These are phyloP conservation scores for Lacanobia oleracea DNA, from an alignment of 2,888 invertebrate genomes.

Conservation along the genomic window DNA sequence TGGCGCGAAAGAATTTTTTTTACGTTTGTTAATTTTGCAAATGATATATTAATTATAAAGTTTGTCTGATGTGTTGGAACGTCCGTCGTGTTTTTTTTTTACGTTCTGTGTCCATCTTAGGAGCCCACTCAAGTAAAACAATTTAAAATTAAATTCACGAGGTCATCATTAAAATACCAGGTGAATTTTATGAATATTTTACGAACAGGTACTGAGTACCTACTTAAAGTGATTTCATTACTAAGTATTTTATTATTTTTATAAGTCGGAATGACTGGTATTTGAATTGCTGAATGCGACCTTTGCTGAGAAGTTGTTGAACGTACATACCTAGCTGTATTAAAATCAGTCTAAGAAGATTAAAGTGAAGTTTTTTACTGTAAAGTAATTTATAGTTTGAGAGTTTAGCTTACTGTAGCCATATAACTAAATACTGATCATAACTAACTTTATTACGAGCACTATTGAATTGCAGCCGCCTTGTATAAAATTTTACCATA, in stretches of 20 bases:
- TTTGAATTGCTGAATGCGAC: constrained; percentile 18
- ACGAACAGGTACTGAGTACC: constrained; percentile 22
- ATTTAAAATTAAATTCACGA: background rate
- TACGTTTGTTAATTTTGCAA: background rate
- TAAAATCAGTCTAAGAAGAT: background rate
- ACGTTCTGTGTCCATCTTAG: background rate
- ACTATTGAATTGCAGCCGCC: background rate
- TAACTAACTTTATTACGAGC: constrained; percentile 17
- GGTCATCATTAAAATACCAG: constrained; percentile 42
- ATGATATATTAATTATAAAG: background rate
- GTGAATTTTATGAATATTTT: constrained; percentile 39
- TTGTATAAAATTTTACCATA: constrained; percentile 8
- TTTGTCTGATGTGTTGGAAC: background rate
- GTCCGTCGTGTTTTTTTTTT: background rate
- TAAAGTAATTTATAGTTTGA: background rate
- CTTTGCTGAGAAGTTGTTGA: constrained; percentile 6
- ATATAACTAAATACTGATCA: background rate
- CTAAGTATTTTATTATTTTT: constrained; percentile 4
- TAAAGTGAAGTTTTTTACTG: background rate
- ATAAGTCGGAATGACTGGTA: constrained; percentile 2
- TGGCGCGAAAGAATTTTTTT: constrained; percentile 33
- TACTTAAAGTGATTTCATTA: constrained; percentile 19
- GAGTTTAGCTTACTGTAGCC: background rate
- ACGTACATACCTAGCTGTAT: background rate
- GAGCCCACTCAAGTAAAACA: background rate